Conservation (phyloP, 2,888 invertebrate species). For the Charanyca ferruginea region DNA sequence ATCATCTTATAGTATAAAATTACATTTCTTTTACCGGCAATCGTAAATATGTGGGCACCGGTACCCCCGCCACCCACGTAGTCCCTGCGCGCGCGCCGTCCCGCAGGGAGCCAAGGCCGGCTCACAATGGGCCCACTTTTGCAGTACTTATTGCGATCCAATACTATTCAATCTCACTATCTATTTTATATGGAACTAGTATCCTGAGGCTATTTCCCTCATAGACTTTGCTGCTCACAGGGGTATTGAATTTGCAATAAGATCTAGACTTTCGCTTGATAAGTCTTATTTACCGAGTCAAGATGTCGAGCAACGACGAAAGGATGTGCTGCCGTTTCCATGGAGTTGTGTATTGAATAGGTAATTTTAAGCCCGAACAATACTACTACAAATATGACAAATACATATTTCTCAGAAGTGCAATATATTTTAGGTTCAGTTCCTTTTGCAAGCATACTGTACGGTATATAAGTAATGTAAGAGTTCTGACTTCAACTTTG, state of each 20-base stretch:
- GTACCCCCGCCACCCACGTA: slow-evolving; percentile 78
- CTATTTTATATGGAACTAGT: slow-evolving; percentile 88
- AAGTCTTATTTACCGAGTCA: slow-evolving; percentile 45
- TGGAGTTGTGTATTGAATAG: slow-evolving; percentile 17
- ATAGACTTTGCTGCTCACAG: slow-evolving; percentile 72
- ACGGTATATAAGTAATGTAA: slow-evolving; percentile 19
- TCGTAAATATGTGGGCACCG: slow-evolving; percentile 61
- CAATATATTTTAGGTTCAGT: slow-evolving; percentile 17
- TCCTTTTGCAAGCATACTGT: slow-evolving; percentile 21
- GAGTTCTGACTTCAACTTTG: slow-evolving; percentile 29
- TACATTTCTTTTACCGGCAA: slow-evolving; percentile 52
- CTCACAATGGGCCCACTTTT: slow-evolving; percentile 84
- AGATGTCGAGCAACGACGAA: slow-evolving; percentile 6
- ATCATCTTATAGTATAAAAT: slow-evolving; percentile 53
- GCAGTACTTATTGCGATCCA: slow-evolving; percentile 85
- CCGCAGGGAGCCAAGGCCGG: slow-evolving; percentile 82
- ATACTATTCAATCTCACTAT: slow-evolving; percentile 88
- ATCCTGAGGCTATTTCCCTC: slow-evolving; percentile 82
- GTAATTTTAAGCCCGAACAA: slow-evolving; percentile 19
- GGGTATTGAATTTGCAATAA: slow-evolving; percentile 75
- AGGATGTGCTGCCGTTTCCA: slow-evolving; percentile 18
- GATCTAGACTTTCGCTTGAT: slow-evolving; percentile 70
- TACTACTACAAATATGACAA: slow-evolving; percentile 25
- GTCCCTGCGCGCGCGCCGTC: slow-evolving; percentile 74
- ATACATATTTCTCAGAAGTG: slow-evolving; percentile 26